These are phyloP conservation scores for Lanius ludovicianus DNA, from an alignment of 2,113 vertebrate genomes.

Conservation along the genomic window DNA sequence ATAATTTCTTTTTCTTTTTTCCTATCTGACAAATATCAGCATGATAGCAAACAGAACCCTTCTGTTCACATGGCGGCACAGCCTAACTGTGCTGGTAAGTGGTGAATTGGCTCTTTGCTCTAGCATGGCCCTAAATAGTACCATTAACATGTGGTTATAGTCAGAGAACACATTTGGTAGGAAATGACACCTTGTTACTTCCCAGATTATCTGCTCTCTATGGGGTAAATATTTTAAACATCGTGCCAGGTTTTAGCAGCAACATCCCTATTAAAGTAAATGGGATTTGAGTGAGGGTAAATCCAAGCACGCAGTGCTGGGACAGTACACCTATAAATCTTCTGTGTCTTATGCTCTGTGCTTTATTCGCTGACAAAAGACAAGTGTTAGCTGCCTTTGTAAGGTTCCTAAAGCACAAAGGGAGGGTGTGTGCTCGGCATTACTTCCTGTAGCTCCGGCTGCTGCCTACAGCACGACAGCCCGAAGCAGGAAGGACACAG, in stretches of 20 bases:
- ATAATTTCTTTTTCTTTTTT: neutral
- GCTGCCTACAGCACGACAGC: neutral
- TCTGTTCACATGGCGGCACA: neutral
- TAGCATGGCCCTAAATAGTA: neutral
- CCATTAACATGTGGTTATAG: constrained; percentile 40
- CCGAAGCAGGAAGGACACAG: neutral
- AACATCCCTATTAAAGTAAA: constrained; percentile 47
- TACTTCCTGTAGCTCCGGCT: neutral
- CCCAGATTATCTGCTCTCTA: constrained; percentile 38
- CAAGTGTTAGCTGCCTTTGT: constrained; percentile 14
- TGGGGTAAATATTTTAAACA: constrained; percentile 52
- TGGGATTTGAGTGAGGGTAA: constrained; percentile 14
- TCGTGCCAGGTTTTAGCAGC: neutral
- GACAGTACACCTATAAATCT: constrained; percentile 37
- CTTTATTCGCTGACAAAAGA: constrained; percentile 24
- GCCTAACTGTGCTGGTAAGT: neutral
- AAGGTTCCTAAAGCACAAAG: constrained; percentile 41
- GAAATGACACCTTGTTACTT: constrained; percentile 54
- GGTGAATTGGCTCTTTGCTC: neutral
- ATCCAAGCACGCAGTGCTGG: neutral
- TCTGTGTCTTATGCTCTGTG: neutral
- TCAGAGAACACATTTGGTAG: constrained; percentile 27
- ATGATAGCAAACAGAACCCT: neutral
- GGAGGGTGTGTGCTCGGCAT: constrained; percentile 1
- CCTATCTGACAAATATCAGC: neutral